Conservation (phyloP, 2,113 vertebrate species). For the Catharus bicknelli region DNA sequence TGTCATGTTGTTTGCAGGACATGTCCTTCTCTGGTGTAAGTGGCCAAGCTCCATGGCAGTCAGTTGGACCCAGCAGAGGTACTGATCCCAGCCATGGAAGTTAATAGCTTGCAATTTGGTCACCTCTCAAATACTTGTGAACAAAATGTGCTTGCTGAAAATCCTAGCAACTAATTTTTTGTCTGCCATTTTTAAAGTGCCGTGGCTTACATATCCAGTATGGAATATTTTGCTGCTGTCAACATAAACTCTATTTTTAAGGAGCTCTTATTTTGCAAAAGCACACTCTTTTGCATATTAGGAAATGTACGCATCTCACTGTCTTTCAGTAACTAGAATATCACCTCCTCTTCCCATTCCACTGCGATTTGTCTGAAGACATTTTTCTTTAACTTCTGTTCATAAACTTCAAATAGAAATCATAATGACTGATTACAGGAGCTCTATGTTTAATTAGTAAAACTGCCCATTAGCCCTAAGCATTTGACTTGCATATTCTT, state of each 20-base stretch:
- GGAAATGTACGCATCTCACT: neutral
- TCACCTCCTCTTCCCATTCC: neutral
- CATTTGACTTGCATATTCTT: neutral
- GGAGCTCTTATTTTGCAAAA: neutral
- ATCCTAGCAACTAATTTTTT: neutral
- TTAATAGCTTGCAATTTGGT: neutral
- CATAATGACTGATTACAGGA: neutral
- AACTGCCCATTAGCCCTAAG: neutral
- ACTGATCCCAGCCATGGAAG: neutral
- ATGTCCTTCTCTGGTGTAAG: neutral
- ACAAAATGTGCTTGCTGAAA: neutral
- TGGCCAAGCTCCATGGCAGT: neutral
- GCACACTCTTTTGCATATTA: neutral
- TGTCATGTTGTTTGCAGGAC: neutral
- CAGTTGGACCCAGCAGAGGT: neutral
- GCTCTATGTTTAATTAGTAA: neutral
- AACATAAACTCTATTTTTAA: neutral
- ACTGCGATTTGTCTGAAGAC: neutral
- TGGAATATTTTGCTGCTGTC: neutral
- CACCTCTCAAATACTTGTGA: neutral
- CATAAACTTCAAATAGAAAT: neutral
- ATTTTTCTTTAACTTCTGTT: neutral
- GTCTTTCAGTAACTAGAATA: neutral
- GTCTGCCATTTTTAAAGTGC: neutral
- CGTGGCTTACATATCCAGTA: neutral